Conservation (phyloP, 2,113 vertebrate species). For the Brienomyrus brachyistius region DNA sequence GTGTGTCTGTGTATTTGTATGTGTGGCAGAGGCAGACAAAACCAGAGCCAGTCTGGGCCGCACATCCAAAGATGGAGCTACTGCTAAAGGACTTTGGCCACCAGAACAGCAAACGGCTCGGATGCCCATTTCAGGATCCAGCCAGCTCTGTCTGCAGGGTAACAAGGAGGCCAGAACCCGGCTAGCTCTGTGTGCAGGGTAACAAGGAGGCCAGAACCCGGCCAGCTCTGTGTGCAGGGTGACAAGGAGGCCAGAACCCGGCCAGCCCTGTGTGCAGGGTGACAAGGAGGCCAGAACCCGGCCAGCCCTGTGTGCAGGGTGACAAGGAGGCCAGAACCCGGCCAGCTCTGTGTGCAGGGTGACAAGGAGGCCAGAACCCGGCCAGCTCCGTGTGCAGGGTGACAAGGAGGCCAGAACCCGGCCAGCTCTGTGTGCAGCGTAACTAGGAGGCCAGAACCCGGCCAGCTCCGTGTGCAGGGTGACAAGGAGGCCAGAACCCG, state of each 20-base stretch:
- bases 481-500: too few species aligned
- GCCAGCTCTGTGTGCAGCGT: too few species aligned
- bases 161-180: not conserved
- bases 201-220: not conserved
- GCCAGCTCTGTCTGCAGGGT: not conserved
- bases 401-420: too few species aligned
- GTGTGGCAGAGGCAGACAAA: not conserved
- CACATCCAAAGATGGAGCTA: not conserved
- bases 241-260: not conserved
- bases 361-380: too few species aligned
- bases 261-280: too few species aligned
- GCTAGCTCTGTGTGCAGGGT: not conserved
- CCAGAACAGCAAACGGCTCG: not conserved
- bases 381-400: too few species aligned
- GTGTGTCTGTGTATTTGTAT: not conserved
- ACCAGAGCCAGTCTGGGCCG: not conserved
- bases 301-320: not conserved
- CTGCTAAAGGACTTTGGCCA: not conserved
- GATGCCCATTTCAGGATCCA: not conserved
- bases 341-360: too few species aligned
- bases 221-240: not conserved
- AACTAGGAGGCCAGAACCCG: too few species aligned
- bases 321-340: not conserved
- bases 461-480: too few species aligned
- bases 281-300: not conserved